These are phyloP conservation scores for Harlomillsia oculata DNA, from an alignment of 1,140 invertebrate species.

Conservation along the genomic window DNA sequence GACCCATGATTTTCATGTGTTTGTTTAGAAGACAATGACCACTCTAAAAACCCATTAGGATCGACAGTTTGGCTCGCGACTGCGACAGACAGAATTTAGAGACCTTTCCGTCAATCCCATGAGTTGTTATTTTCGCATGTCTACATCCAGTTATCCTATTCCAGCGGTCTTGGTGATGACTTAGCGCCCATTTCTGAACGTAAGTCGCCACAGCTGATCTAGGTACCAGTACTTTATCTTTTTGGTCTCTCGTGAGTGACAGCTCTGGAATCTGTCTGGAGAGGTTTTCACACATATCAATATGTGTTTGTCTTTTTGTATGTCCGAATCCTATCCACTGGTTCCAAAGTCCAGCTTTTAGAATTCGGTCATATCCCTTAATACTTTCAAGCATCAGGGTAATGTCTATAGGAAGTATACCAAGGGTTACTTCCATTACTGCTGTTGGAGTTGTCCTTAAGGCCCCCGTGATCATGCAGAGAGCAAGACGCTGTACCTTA, in stretches of 20 bases:
- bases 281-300: neutral
- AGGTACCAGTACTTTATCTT: no score
- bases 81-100: no score
- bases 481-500: neutral
- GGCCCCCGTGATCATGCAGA: neutral
- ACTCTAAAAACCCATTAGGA: no score
- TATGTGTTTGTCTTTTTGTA: neutral
- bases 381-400: neutral
- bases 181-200: no score
- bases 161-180: no score
- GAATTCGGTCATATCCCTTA: neutral
- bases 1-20: no score
- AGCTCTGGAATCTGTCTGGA: neutral
- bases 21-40: no score
- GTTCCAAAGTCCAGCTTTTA: neutral
- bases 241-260: neutral
- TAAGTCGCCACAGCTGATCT: no score
- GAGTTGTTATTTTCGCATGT: no score
- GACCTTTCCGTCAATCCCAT: no score
- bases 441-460: slow-evolving; percentile 1
- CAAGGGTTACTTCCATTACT: neutral
- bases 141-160: no score
- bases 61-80: no score
- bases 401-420: neutral
- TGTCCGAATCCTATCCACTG: neutral